Evolutionary conservation across 2,113 vertebrate species (phyloP).

Genomic region (Chaetops frenatus): DNA sequence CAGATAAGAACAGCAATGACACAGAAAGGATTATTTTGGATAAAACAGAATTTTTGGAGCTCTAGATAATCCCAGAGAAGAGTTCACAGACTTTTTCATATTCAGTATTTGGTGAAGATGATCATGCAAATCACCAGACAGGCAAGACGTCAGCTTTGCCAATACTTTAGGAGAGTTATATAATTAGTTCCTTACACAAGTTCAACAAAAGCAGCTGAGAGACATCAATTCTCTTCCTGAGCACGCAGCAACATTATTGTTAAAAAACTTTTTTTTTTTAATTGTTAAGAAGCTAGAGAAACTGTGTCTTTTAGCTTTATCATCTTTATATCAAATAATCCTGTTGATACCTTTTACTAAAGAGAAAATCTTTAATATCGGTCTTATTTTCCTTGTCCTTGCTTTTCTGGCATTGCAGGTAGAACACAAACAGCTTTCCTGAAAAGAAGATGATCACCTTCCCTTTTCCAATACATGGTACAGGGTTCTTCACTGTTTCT

Average conservation of each 20-base stretch:
- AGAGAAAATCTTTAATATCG: not conserved
- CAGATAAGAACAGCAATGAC: not conserved
- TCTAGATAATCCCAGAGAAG: not conserved
- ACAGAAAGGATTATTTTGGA: not conserved
- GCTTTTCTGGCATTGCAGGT: not conserved
- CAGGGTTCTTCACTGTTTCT: not conserved
- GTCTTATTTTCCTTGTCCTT: not conserved
- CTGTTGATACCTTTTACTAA: not conserved
- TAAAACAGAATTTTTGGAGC: not conserved
- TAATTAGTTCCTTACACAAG: not conserved
- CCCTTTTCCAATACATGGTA: not conserved
- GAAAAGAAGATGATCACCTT: not conserved
- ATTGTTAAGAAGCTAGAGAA: not conserved
- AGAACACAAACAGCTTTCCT: not conserved
- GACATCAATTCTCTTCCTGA: not conserved
- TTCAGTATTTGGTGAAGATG: not conserved
- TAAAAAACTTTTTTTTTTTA: not conserved
- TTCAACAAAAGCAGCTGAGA: not conserved
- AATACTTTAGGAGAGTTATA: not conserved
- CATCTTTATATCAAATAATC: not conserved
- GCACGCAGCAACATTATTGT: rapidly evolving
- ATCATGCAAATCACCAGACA: not conserved
- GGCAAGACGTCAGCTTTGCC: not conserved
- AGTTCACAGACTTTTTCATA: not conserved
- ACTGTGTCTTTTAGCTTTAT: not conserved